Evolutionary conservation across 2,888 invertebrate genomes (phyloP).

Genomic region (Drosophila cognata): DNA sequence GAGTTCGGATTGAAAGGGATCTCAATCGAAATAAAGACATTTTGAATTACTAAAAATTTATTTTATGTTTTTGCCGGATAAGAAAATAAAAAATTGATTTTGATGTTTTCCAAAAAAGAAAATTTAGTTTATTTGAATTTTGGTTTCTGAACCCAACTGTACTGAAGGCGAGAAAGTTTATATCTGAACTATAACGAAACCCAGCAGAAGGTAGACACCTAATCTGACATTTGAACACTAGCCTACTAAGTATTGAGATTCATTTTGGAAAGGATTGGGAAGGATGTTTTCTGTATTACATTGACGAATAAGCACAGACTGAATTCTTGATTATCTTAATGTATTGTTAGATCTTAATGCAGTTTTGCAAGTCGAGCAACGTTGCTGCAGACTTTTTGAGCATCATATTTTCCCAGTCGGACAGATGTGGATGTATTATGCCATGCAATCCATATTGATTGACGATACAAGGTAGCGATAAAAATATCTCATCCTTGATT

Average conservation of each 20-base stretch:
- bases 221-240: background rate
- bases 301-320: background rate
- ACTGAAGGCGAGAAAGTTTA: background rate
- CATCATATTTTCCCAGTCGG: conserved; percentile 86
- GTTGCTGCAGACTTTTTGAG: conserved; percentile 88
- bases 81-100: background rate
- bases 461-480: conserved; percentile 92
- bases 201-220: background rate
- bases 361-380: conserved; percentile 83
- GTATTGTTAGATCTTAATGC: conserved; percentile 26
- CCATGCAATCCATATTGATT: conserved; percentile 88
- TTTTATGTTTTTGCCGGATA: background rate
- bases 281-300: background rate
- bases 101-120: background rate
- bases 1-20: background rate
- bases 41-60: background rate
- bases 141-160: background rate
- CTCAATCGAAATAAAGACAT: conserved; percentile 25
- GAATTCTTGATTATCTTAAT: too few species aligned
- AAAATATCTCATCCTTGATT: conserved; percentile 91
- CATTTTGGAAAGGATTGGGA: background rate
- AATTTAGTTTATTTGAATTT: background rate
- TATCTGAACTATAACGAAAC: background rate
- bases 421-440: conserved; percentile 89
- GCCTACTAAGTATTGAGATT: background rate